Conservation (phyloP, 1,140 invertebrate species). For the Eubasilissa regina region DNA sequence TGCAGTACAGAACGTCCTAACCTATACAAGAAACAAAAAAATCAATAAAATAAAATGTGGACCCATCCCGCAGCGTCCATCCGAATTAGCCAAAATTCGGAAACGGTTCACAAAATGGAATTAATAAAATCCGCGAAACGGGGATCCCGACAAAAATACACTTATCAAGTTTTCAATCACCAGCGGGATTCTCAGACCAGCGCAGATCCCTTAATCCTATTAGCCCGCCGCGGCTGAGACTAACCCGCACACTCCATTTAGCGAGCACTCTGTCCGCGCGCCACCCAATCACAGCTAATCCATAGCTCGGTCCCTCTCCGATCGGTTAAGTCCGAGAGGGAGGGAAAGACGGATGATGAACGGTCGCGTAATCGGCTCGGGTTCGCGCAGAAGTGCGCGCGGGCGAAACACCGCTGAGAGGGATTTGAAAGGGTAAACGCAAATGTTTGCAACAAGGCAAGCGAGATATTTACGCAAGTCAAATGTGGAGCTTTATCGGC, state of each 20-base stretch:
- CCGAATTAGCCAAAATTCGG: neutral
- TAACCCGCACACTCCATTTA: constrained; percentile 2
- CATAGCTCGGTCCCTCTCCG: neutral
- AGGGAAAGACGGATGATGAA: constrained; percentile 4
- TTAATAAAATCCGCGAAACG: constrained; percentile 31
- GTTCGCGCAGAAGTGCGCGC: neutral
- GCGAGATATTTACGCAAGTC: constrained; percentile 53
- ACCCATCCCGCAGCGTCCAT: too few species aligned
- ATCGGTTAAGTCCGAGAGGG: neutral
- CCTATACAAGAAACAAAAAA: too few species aligned
- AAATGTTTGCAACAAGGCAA: constrained; percentile 44
- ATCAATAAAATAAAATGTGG: too few species aligned
- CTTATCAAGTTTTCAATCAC: neutral
- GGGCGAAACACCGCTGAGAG: constrained; percentile 8
- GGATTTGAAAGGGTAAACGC: constrained; percentile 39
- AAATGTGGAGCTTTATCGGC: constrained; percentile 36
- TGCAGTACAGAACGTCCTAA: too few species aligned
- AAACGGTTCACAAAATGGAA: constrained; percentile 22
- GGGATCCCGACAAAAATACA: constrained; percentile 18
- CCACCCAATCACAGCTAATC: constrained; percentile 15
- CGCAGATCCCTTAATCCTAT: neutral
- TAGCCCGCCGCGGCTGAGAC: neutral
- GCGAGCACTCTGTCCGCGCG: constrained; percentile 16
- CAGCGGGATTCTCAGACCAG: neutral
- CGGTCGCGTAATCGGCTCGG: constrained; percentile 1